Base-by-base conservation (phyloP, 2,797 vertebrate genomes). In the Dromococcyx pavoninus region DNA sequence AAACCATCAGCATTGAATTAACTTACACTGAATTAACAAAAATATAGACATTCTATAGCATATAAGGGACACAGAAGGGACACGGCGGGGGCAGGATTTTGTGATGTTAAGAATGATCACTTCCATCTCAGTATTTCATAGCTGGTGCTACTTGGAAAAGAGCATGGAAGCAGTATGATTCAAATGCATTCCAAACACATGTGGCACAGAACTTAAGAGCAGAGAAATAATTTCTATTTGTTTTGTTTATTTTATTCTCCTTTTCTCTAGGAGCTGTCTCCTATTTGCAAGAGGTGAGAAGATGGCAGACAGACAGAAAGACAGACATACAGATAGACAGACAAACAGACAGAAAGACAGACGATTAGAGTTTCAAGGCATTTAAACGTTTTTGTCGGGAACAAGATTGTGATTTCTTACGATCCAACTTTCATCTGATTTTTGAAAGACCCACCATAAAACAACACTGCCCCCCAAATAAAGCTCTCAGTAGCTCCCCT, bases 1-100 rank as follows among this genome's bases (percentile, higher is more conserved):
- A 97, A 97, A 97, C 93, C 90, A 93, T 73, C 72, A 96, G 74
- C 65, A 69, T 41, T 27, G n/a, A 91, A 83, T 76, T 88, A 93
- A 74, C 88, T 92, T 93, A 94, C 74, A 74, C n/a, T n/a, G n/a
- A n/a, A n/a, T n/a, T n/a, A n/a, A 95, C 69, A 94, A 89, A 96
- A 97, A 96, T 67, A 95, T 81, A 95, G 88, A n/a, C 66, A 84
- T 30, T 91, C 87, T 14, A 73, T 9, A 95, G 85, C 15, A 50
- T 5, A 2, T 24, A 92, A n/a, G n/a, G n/a, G n/a, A 88, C 19
- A 79, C 75, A 91, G 94, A 96, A 86, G 62, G 37, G 50, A 92
- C 0, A 3, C 8, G 44, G 11, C n/a, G 17, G 28, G 65, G 13
- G 66, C 28, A 72, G 86, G 50, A 61, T 11, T 57, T 64, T 82